Base-by-base conservation (phyloP, 2,797 vertebrate genomes). In the Silurus aristotelis region DNA sequence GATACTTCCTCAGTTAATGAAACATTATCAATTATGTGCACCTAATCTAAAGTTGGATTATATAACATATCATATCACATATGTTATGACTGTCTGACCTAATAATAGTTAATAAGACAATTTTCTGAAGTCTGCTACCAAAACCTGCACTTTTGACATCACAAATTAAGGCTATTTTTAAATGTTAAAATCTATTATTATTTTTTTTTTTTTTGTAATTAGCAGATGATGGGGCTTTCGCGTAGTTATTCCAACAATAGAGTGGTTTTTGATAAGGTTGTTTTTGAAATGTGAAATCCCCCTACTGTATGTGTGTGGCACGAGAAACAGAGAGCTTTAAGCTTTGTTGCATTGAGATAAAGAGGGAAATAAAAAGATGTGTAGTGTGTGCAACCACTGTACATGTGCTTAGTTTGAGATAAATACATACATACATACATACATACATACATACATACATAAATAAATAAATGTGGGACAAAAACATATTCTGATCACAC, bases 131-230 rank as follows among this genome's bases (percentile, higher is more conserved):
- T 13, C 9, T 66, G 64, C 12, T 27, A 27, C 27, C 64, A 25
- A 67, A 27, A n/a, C 61, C 25, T 17, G 8, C 22, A 73, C n/a
- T 15, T 52, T 52, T 73, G 25, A 6, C 15, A 2, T 15, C 6
- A 72, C 46, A 52, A 8, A 56, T 55, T 75, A 56, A 55, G 22
- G 13, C 46, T 52, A 17, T 5, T 46, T 19, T 20, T n/a, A 12
- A 5, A 52, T 52, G 10, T 52, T 52, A 7, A 7, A 52, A 52
- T 10, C 48, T 52, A 52, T 52, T 52, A 38, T 22, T n/a, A n/a
- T n/a, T n/a, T 76, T 1, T 52, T 56, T 76, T 76, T 58, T 75
- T 76, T 76, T 31, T 75, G 46, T 75, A 27, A 75, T 27, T 76
- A n/a, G 2, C 22, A 73, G 22, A 52, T 43, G 20, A 48, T 20